These are phyloP conservation scores for Tortrix viridana DNA, from an alignment of 2,888 invertebrate species.

Conservation along the genomic window DNA sequence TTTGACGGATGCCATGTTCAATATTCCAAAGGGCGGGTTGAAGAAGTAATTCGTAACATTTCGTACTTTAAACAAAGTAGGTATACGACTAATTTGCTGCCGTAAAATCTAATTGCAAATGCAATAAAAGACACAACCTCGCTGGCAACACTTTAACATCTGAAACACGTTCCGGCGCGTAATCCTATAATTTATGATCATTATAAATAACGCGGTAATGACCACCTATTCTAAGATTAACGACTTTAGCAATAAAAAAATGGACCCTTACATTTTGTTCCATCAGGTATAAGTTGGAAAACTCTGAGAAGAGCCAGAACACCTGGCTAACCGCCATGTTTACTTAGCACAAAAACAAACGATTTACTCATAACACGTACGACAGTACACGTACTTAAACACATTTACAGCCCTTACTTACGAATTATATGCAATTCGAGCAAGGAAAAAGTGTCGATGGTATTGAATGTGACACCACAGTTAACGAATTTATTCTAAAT, in stretches of 20 bases:
- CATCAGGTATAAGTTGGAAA: constrained; percentile 56
- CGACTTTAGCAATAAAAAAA: constrained; percentile 5
- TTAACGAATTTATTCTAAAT: constrained; percentile 19
- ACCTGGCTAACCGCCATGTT: constrained; percentile 60
- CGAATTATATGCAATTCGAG: too few species aligned
- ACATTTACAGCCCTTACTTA: too few species aligned
- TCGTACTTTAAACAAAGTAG: too few species aligned
- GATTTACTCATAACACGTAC: constrained; percentile 45
- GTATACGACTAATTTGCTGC: neutral
- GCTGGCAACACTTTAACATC: constrained; percentile 13
- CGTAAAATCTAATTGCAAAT: constrained; percentile 12
- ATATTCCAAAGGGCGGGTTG: too few species aligned
- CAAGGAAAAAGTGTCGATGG: too few species aligned
- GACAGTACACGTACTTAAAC: neutral
- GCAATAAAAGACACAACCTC: neutral
- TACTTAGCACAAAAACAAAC: constrained; percentile 37
- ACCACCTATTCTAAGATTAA: constrained; percentile 6
- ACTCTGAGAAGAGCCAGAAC: constrained; percentile 58
- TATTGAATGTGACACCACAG: neutral
- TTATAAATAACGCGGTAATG: constrained; percentile 11
- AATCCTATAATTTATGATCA: constrained; percentile 14
- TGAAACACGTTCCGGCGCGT: constrained; percentile 1
- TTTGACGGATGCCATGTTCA: too few species aligned
- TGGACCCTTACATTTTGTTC: constrained; percentile 55
- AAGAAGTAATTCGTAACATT: too few species aligned